Percentiles rank a stretch among this genome's conserved stretches.
Conservation (phyloP, 2,888 invertebrate genomes). For the Hedychridium roseum region DNA sequence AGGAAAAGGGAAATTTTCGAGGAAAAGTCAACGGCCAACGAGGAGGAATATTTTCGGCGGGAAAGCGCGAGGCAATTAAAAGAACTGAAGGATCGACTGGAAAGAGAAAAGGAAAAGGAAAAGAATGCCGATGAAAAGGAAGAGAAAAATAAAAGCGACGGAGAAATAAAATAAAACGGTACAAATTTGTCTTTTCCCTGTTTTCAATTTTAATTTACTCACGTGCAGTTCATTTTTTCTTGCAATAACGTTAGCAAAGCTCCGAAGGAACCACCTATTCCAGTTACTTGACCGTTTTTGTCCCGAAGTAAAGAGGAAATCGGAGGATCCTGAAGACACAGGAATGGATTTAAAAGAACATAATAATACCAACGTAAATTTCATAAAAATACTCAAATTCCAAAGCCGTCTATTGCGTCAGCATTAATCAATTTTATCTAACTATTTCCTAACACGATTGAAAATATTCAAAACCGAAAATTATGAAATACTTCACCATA, state of each 20-base stretch:
- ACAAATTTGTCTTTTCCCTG: not conserved
- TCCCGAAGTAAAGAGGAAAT: conserved; percentile 44
- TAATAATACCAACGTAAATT: not conserved
- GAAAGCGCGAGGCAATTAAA: conserved; percentile 48
- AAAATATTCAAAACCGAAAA: too few species aligned
- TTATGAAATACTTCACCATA: too few species aligned
- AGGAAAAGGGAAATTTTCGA: conserved; percentile 53
- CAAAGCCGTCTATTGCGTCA: not conserved
- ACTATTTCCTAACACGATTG: too few species aligned
- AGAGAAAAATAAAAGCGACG: conserved; percentile 5
- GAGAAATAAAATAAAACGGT: not conserved
- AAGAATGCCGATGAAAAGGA: conserved; percentile 4
- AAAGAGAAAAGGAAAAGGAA: conserved; percentile 12
- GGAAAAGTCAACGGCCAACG: conserved; percentile 48
- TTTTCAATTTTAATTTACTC: conserved; percentile 25
- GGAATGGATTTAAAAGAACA: too few species aligned
- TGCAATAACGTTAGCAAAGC: conserved; percentile 51
- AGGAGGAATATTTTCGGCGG: conserved; percentile 53
- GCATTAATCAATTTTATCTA: too few species aligned
- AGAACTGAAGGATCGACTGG: conserved; percentile 30
- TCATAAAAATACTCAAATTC: not conserved
- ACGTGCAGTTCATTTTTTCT: conserved; percentile 59
- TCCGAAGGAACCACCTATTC: conserved; percentile 56
- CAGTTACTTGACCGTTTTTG: conserved; percentile 34
- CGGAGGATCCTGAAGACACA: conserved; percentile 52